Percentiles rank a stretch among this genome's conserved stretches.
These are phyloP conservation scores for Chlorops oryzae DNA, from an alignment of 1,140 invertebrate species.

Conservation along the genomic window DNA sequence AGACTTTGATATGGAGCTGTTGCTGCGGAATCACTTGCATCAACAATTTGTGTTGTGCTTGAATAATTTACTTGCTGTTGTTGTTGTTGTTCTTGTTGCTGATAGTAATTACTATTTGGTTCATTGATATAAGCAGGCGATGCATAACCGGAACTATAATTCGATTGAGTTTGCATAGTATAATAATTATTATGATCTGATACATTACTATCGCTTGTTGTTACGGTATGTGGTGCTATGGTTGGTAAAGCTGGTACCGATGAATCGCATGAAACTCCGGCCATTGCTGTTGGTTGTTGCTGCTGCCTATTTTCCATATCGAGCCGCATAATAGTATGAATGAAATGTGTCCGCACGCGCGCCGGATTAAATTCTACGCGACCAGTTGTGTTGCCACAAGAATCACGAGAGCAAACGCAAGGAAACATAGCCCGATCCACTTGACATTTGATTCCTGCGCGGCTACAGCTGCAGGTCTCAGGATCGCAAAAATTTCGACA, in stretches of 20 bases:
- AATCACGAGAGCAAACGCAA: conserved; percentile 90
- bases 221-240: not conserved
- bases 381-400: conserved; percentile 87
- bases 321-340: conserved; percentile 91
- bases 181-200: conserved; percentile 26
- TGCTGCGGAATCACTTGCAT: too few relatives aligned
- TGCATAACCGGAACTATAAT: conserved; percentile 43
- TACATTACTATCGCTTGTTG: not conserved
- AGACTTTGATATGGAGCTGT: too few relatives aligned
- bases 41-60: too few relatives aligned
- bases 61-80: too few relatives aligned
- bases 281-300: conserved; percentile 19
- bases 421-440: conserved; percentile 91
- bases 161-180: conserved; percentile 42
- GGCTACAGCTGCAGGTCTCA: conserved; percentile 87
- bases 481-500: conserved; percentile 94
- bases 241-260: not conserved
- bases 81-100: conserved; percentile 18
- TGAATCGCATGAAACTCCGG: too few relatives aligned
- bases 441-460: conserved; percentile 94
- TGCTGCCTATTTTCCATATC: conserved; percentile 80
- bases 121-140: conserved; percentile 37
- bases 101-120: conserved; percentile 37
- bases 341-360: conserved; percentile 93
- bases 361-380: conserved; percentile 95